These are phyloP conservation scores for Enteromius trimaculatus DNA, from an alignment of 2,797 vertebrate genomes.

Conservation along the genomic window DNA sequence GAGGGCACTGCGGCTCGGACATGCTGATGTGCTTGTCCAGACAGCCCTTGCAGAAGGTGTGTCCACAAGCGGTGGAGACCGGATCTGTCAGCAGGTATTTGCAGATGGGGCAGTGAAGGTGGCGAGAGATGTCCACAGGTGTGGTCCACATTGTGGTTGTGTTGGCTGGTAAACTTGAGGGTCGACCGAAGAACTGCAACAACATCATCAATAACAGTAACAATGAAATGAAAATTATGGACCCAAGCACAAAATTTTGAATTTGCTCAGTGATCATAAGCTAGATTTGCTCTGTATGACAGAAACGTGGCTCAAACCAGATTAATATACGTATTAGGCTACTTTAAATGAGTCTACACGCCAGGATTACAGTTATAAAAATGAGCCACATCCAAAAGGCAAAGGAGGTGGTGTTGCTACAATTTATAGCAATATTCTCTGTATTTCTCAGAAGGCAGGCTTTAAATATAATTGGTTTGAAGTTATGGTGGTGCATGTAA, in stretches of 20 bases:
- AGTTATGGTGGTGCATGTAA: too few species aligned
- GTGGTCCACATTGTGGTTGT: not conserved
- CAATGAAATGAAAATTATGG: not conserved
- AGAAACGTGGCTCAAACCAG: too few species aligned
- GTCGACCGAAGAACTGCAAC: not conserved
- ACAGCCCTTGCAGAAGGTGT: conserved; percentile 69
- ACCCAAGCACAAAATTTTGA: not conserved
- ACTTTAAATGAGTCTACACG: too few species aligned
- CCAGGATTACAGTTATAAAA: too few species aligned
- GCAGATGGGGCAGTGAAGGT: conserved; percentile 71
- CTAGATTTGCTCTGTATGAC: too few species aligned
- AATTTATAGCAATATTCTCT: too few species aligned
- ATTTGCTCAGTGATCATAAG: too few species aligned
- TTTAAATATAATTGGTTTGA: too few species aligned
- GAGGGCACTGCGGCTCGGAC: conserved; percentile 58
- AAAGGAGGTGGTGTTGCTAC: too few species aligned
- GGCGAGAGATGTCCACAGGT: not conserved
- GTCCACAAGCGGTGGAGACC: conserved; percentile 71
- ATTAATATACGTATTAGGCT: too few species aligned
- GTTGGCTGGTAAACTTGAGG: not conserved
- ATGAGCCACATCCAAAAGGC: too few species aligned
- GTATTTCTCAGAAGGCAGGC: too few species aligned
- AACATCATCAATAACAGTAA: not conserved
- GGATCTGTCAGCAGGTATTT: conserved; percentile 59
- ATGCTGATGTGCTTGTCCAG: accelerated